Conservation (phyloP, 2,888 invertebrate species). For the Mesochorus sp. region DNA sequence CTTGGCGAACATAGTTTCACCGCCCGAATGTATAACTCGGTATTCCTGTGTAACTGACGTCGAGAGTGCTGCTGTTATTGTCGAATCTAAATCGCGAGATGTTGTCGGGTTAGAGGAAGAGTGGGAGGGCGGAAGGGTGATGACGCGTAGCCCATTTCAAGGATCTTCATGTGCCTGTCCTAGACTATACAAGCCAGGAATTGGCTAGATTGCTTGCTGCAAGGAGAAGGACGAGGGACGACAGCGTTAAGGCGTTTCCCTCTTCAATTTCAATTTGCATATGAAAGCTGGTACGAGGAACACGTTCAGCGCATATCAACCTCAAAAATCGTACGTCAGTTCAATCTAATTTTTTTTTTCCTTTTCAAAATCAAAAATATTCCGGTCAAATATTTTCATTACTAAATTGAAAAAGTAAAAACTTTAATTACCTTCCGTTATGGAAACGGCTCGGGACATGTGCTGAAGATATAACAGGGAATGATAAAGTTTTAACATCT, state of each 20-base stretch:
- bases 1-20: too few species aligned
- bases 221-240: conserved; percentile 9
- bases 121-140: too few species aligned
- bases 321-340: background rate
- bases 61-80: conserved; percentile 20
- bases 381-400: too few species aligned
- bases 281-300: conserved; percentile 25
- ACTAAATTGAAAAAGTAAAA: too few species aligned
- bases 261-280: conserved; percentile 41
- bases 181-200: background rate
- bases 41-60: conserved; percentile 26
- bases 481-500: too few species aligned
- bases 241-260: conserved; percentile 37
- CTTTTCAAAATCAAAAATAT: too few species aligned
- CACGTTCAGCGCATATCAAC: too few species aligned
- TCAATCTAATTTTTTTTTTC: too few species aligned
- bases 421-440: too few species aligned
- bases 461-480: too few species aligned
- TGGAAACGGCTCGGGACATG: too few species aligned
- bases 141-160: conserved; percentile 28
- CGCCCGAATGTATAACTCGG: background rate
- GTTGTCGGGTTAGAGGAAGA: background rate
- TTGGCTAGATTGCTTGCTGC: conserved; percentile 8
- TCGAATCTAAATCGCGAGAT: conserved; percentile 2
- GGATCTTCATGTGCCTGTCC: background rate